Evolutionary conservation across 2,888 invertebrate species (phyloP).

Genomic region (Pollenia labialis): DNA sequence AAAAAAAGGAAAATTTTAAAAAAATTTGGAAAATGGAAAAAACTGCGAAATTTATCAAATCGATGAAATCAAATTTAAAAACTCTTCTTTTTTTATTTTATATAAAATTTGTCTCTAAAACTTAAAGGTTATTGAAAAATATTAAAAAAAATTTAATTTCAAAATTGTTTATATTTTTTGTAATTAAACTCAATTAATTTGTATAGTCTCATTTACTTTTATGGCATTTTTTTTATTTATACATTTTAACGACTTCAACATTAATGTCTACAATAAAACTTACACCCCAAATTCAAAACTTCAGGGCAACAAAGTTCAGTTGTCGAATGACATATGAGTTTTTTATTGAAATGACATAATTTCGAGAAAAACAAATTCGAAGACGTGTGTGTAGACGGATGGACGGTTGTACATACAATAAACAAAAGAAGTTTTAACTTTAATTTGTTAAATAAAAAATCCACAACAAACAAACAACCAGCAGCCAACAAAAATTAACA

Average conservation of each 20-base stretch:
- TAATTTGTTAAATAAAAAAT: constrained; percentile 40
- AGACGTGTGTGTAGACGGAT: background rate
- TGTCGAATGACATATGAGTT: constrained; percentile 54
- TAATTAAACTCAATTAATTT: constrained; percentile 52
- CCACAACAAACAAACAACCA: constrained; percentile 16
- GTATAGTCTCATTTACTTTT: background rate
- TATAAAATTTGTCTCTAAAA: too few species aligned
- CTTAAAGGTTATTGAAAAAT: too few species aligned
- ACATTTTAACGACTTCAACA: background rate
- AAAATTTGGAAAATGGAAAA: background rate
- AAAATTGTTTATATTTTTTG: background rate
- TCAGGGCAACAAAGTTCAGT: constrained; percentile 29
- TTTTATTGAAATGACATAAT: constrained; percentile 72
- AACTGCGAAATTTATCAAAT: background rate
- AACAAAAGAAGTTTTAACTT: constrained; percentile 30
- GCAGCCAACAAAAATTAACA: constrained; percentile 49
- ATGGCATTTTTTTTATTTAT: constrained; percentile 11
- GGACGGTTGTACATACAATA: background rate
- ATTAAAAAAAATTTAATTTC: too few species aligned
- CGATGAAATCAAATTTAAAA: too few species aligned
- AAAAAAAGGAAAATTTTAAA: background rate
- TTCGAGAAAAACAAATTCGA: constrained; percentile 45
- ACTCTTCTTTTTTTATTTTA: too few species aligned
- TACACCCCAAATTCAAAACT: constrained; percentile 50
- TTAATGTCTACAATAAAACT: constrained; percentile 25